Percentiles rank a stretch among this genome's conserved stretches.
Conservation (phyloP, 2,797 vertebrate genomes). For the Adrianichthys oophorus region DNA sequence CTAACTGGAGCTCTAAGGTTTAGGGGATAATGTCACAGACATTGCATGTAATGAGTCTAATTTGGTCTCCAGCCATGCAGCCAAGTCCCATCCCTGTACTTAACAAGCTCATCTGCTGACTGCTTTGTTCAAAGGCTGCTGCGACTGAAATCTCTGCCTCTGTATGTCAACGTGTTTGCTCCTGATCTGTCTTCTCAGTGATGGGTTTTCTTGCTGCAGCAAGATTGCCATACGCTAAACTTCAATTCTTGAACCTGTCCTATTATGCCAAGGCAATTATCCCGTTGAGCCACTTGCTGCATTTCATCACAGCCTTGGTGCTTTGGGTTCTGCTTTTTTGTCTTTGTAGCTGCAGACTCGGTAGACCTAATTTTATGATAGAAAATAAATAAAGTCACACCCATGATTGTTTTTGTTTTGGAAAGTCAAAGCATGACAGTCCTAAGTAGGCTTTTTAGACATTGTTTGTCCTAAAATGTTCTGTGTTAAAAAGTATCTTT, state of each 20-base stretch:
- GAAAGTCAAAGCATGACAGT: too few species aligned
- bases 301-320: constrained; percentile 13
- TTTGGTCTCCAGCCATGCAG: constrained; percentile 43
- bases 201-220: constrained; percentile 22
- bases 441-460: too few species aligned
- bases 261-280: constrained; percentile 17
- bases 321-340: background rate
- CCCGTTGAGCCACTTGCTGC: constrained; percentile 27
- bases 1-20: constrained; percentile 15
- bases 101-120: constrained; percentile 28
- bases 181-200: constrained; percentile 30
- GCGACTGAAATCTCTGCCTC: constrained; percentile 30
- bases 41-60: constrained; percentile 34
- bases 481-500: too few species aligned
- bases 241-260: constrained; percentile 9
- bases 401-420: too few species aligned
- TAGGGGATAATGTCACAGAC: constrained; percentile 17
- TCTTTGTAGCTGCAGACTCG: constrained; percentile 10
- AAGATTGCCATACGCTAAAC: constrained; percentile 10
- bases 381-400: too few species aligned
- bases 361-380: background rate
- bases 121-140: constrained; percentile 35
- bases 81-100: constrained; percentile 34
- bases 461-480: too few species aligned
- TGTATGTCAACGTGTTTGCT: constrained; percentile 31